Evolutionary conservation across 2,888 invertebrate species (phyloP), one percentile per base, ranked within the genome.

Genomic region (Seira ritae): DNA sequence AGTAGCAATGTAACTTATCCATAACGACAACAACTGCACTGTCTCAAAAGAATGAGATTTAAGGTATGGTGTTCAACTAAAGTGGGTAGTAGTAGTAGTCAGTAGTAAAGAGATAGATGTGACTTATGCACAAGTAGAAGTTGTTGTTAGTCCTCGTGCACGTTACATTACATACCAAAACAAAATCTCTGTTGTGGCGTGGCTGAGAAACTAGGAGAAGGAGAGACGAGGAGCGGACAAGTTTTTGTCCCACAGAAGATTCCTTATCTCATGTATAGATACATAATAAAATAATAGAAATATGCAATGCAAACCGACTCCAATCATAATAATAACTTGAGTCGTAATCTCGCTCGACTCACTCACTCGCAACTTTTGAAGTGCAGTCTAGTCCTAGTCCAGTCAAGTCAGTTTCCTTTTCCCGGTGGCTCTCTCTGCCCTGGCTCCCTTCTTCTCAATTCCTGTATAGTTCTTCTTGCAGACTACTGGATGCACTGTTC

Each of bases 251-350:
- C 62, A 62, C 62, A 62, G 15, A 19, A 19, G 62, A 62, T 23
- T 55, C 55, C 12, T 71, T 50, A 55, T 71, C 23, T 23, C 55
- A 55, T 46, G 46, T 23, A 70, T 19, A 22, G 15, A 17, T 24
- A 60, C 4, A 37, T 72, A 19, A 42, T 73, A 66, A n/a, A n/a
- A 75, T 76, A 37, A 60, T 20, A 20, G 55, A 69, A 37, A 69
- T 76, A 69, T 76, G 76, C 76, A 76, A 69, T 76, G 76, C 60
- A 76, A 76, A 76, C 60, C 37, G 67, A 37, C 55, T 60, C 19
- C 2, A 20, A 42, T 37, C 17, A n/a, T 19, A 17, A 37, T 19
- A 17, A 37, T 17, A 55, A 62, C 62, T 62, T 20, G 62, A 62
- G 62, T 62, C 62, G 31, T 4, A 55, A 17, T 55, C 55, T 55